A percentile compares a stretch with the other conserved stretches of the same genome.
phyloP scores from a whole-genome alignment of 2,888 invertebrate genomes.

The Chloroclysta siterata region DNA sequence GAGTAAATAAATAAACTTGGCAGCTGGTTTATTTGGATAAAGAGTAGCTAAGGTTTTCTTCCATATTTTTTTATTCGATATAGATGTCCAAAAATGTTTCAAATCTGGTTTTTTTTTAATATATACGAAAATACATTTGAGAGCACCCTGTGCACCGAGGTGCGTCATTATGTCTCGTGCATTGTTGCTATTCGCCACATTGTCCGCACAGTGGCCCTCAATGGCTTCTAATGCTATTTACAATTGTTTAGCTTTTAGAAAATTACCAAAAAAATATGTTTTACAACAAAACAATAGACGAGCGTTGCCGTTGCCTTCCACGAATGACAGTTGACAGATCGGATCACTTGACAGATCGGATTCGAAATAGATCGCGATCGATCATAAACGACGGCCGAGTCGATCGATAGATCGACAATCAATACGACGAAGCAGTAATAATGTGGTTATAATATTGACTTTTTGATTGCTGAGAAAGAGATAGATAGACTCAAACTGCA shows the following conservation, averaged over 20 bases:
- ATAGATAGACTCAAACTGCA: not conserved
- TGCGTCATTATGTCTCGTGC: conserved; percentile 46
- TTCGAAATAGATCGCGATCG: conserved; percentile 44
- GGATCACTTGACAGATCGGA: conserved; percentile 50
- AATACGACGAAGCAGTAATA: not conserved
- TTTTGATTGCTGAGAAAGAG: not conserved
- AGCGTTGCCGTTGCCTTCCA: conserved; percentile 51
- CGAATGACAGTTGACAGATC: conserved; percentile 56
- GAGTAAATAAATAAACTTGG: too few relatives aligned
- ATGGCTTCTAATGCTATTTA: conserved; percentile 68
- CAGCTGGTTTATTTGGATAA: too few relatives aligned
- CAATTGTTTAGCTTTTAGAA: conserved; percentile 56
- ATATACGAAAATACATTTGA: not conserved
- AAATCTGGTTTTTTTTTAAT: too few relatives aligned
- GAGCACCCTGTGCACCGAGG: conserved; percentile 36
- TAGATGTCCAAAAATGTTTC: too few relatives aligned
- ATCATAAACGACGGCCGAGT: conserved; percentile 23
- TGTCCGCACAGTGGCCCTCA: conserved; percentile 72
- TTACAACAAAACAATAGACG: conserved; percentile 60
- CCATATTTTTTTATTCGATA: too few relatives aligned
- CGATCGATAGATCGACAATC: conserved; percentile 14
- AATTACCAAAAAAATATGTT: conserved; percentile 25
- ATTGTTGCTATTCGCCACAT: conserved; percentile 54
- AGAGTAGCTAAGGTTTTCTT: too few relatives aligned
- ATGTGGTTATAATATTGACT: not conserved